These are phyloP conservation scores for Sebastolobus alascanus DNA, from an alignment of 2,797 vertebrate genomes.

Conservation along the genomic window DNA sequence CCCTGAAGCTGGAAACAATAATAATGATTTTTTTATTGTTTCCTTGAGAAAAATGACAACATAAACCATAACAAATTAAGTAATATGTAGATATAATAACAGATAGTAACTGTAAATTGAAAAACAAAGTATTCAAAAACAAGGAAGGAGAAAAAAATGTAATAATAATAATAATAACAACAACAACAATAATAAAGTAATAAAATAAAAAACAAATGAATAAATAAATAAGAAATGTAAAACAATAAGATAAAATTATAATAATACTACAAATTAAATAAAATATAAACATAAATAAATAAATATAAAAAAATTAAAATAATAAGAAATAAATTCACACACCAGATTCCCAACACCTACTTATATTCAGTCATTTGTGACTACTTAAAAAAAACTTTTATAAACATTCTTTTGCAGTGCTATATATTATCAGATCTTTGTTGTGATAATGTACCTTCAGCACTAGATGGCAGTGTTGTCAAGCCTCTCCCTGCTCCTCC, in stretches of 20 bases:
- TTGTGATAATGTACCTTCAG: constrained; percentile 48
- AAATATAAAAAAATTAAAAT: not conserved
- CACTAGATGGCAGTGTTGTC: constrained; percentile 83
- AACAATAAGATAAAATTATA: too few species aligned
- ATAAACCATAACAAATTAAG: too few species aligned
- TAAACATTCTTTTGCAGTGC: too few species aligned
- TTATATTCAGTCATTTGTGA: not conserved
- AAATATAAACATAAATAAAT: not conserved
- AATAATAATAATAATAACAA: too few species aligned
- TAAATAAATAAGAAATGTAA: too few species aligned
- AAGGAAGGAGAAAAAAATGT: not conserved
- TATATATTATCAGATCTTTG: rapidly evolving
- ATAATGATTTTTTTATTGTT: too few species aligned
- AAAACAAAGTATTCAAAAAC: not conserved
- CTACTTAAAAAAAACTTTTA: too few species aligned
- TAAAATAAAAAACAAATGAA: too few species aligned
- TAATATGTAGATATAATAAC: too few species aligned
- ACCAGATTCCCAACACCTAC: not conserved
- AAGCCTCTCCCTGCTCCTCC: constrained; percentile 16
- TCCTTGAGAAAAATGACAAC: too few species aligned
- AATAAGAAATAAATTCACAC: not conserved
- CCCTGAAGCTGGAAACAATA: not conserved
- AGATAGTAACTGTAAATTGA: not conserved
- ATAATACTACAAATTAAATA: not conserved
- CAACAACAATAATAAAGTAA: too few species aligned